Base-by-base conservation (phyloP, 2,888 invertebrate species). In the Andrena camellia region DNA sequence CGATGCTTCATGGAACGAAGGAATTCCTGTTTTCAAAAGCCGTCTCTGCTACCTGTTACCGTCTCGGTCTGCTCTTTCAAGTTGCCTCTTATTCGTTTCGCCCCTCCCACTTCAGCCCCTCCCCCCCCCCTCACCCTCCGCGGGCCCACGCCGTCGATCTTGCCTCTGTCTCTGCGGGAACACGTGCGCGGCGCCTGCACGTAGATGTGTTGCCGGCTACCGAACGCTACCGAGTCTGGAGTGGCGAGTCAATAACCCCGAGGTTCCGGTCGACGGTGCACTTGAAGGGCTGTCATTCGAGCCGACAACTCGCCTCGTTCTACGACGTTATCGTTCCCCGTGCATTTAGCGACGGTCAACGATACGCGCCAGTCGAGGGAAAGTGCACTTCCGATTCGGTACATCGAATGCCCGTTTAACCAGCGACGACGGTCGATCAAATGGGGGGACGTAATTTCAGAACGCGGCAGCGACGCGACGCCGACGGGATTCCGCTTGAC, bases 191-290 rank as follows among this genome's bases (percentile, higher is more conserved):
- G 42, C 17, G 52, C 50, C 64, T 35, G 8, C 31, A 35, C 62
- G 31, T 70, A 57, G 79, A 78, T 84, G 85, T 83, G 88, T 87
- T 81, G 85, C 77, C 70, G 87, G 86, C 86, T 88, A 84, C 85
- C 88, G 89, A 72, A 77, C 68, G 17, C 59, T 52, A 63, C 23
- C n/a, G n/a, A 90, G 91, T 42, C 90, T 92, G 88, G 92, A 93
- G 92, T 93, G 92, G 91, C 91, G 91, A 93, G 93, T 93, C 93
- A 93, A 93, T 93, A 92, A 92, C 91, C 90, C 87, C 86, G 91
- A 92, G 92, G 90, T 92, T 91, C 92, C 92, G 89, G 88, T 71
- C 90, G 87, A 84, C 90, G 90, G 88, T 92, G 91, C 90, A 90
- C 92, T 92, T 90, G 90, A 91, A 91, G 89, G 91, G 88, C 91